phyloP scores from a whole-genome alignment of 92 coral and sea anemone genomes.

The Porites lobata region DNA sequence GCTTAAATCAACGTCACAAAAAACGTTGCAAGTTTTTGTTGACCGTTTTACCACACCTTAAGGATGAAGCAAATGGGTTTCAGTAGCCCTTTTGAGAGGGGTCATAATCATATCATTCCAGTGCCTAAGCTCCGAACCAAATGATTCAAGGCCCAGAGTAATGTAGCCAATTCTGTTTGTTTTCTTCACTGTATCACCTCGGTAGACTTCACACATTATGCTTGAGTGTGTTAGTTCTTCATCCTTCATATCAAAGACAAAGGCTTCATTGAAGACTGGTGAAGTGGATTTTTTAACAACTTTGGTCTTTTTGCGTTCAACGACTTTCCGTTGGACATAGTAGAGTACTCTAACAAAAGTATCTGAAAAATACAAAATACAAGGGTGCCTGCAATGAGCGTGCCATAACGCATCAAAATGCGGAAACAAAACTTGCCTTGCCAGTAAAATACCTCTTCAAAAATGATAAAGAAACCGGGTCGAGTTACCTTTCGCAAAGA shows the following conservation, averaged over 20 bases:
- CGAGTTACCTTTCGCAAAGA: no score
- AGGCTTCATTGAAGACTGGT: slow-evolving; percentile 93
- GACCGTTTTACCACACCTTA: background rate
- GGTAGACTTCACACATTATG: slow-evolving; percentile 80
- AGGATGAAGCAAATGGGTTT: slow-evolving; percentile 83
- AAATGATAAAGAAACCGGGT: no score
- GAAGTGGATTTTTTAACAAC: slow-evolving; percentile 73
- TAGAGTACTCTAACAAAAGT: slow-evolving; percentile 78
- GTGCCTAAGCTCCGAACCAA: slow-evolving; percentile 89
- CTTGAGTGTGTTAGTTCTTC: slow-evolving; percentile 84
- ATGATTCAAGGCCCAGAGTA: slow-evolving; percentile 83
- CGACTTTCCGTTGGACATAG: slow-evolving; percentile 65
- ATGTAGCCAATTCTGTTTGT: slow-evolving; percentile 83
- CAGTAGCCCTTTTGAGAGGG: slow-evolving; percentile 90
- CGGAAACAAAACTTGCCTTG: no score
- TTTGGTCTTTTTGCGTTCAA: slow-evolving; percentile 86
- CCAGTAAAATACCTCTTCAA: no score
- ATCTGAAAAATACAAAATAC: slow-evolving; percentile 47
- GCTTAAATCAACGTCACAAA: no score
- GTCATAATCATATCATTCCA: slow-evolving; percentile 96
- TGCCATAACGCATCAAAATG: background rate
- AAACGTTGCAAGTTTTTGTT: background rate
- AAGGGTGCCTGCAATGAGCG: no score
- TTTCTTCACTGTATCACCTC: slow-evolving; percentile 84
- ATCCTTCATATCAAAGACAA: slow-evolving; percentile 82